A percentile compares a stretch with the other conserved stretches of the same genome.
These are phyloP conservation scores for Glossosoma conforme DNA, from an alignment of 1,140 invertebrate species.

Conservation along the genomic window DNA sequence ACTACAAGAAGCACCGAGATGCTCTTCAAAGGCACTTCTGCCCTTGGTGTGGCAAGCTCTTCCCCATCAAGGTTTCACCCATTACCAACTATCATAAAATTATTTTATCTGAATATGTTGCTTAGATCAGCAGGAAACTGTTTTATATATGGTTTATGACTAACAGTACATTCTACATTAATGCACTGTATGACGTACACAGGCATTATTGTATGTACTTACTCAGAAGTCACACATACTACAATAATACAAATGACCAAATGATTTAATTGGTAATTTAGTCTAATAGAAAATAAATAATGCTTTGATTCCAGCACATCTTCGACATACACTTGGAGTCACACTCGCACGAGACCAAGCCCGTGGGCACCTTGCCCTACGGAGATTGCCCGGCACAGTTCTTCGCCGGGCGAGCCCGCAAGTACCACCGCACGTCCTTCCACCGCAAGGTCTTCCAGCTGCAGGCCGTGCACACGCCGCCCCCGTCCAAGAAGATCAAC, in stretches of 20 bases:
- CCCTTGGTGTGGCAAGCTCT: constrained; percentile 62
- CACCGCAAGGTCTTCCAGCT: constrained; percentile 54
- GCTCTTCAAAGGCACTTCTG: constrained; percentile 61
- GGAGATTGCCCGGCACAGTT: constrained; percentile 56
- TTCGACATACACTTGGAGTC: constrained; percentile 55
- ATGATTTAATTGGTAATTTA: no score
- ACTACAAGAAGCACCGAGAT: constrained; percentile 61
- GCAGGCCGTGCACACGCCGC: constrained; percentile 50
- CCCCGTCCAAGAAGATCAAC: constrained; percentile 56
- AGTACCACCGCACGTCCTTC: constrained; percentile 60
- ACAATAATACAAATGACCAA: no score
- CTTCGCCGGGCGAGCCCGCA: constrained; percentile 53
- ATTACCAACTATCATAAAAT: no score
- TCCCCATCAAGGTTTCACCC: constrained; percentile 62
- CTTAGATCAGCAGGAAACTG: no score
- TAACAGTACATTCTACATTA: no score
- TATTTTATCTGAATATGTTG: no score
- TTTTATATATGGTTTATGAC: no score
- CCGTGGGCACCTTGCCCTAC: constrained; percentile 49
- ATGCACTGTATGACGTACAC: no score
- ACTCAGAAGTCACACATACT: no score
- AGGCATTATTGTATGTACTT: no score
- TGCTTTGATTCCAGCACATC: constrained; percentile 49
- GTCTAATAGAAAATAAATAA: no score
- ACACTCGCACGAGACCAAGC: constrained; percentile 39